Evolutionary conservation across 2,113 vertebrate species (phyloP), one percentile per base, ranked within the genome.

Genomic region (Acanthochromis polyacanthus): DNA sequence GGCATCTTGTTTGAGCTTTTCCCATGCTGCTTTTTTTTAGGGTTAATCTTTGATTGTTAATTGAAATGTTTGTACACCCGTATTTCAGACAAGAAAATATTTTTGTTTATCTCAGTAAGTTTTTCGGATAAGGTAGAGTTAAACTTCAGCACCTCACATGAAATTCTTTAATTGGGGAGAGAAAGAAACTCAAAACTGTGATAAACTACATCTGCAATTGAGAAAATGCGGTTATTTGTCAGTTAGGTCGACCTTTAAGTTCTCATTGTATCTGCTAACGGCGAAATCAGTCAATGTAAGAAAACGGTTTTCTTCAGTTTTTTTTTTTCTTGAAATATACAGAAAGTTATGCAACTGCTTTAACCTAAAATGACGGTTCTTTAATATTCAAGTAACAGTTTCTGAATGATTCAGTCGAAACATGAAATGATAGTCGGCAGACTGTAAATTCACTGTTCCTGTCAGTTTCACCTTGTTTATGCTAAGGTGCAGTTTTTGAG

Each of bases 11-110:
- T 74, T 71, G 40, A 71, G 56, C 43, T 9, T 78, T 43, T 32
- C 52, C 68, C 46, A 28, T 82, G 74, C 70, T 46, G 11, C 15
- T 48, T 17, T 62, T 63, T 79, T 84, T 61, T 68, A 38, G 85
- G 50, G 75, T 28, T 63, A 45, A 48, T 28, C 15, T 64, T 36
- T 58, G 14, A 43, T n/a, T 64, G 20, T 82, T 89, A 80, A 88
- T 84, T 30, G 25, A 67, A 74, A 9, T 4, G 22, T 61, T 5
- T 0, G 8, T 67, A 82, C 46, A 59, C 15, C 30, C 23, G 36
- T 48, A 63, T 66, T 51, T 19, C 51, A 46, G 48, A 58, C 25
- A 25, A 25, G 25, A 64, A 23, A 1, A 46, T 43, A 3, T 56
- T 25, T 46, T 48, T 48, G 12, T 50, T n/a, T 19, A 4, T 51